Percentiles rank a stretch among this genome's conserved stretches.
Conservation (phyloP, 2,113 vertebrate genomes). For the Uria aalge region DNA sequence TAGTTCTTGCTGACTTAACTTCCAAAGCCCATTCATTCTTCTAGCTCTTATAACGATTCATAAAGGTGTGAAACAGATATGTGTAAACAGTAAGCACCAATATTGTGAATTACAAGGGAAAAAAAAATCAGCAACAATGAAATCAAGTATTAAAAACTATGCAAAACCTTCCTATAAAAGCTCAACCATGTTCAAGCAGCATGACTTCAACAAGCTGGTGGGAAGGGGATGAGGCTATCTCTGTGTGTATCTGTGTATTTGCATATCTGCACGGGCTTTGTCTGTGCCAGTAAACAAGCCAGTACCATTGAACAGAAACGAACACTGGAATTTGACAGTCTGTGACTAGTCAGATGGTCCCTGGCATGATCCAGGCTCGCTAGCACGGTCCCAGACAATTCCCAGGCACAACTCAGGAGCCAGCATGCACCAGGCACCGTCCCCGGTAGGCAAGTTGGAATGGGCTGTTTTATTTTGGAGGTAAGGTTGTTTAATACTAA, state of each 20-base stretch:
- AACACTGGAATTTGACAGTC: background rate
- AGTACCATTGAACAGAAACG: background rate
- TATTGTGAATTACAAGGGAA: background rate
- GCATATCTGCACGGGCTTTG: background rate
- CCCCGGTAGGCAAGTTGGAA: background rate
- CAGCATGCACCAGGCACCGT: background rate
- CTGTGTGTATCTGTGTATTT: background rate
- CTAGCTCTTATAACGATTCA: background rate
- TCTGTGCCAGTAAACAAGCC: background rate
- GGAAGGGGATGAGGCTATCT: background rate
- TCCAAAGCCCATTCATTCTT: background rate
- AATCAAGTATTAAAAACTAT: background rate
- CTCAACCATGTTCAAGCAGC: background rate
- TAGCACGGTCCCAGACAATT: background rate
- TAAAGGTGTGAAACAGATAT: background rate
- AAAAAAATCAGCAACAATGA: background rate
- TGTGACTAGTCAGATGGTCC: background rate
- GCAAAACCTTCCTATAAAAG: background rate
- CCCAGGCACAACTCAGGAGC: background rate
- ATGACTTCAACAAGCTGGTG: background rate
- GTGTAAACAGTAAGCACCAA: background rate
- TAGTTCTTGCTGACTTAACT: background rate
- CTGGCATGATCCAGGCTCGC: background rate
- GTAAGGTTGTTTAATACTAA: background rate
- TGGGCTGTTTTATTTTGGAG: background rate